Percentiles rank a stretch among this genome's conserved stretches.
Evolutionary conservation across 1,140 invertebrate genomes (phyloP).

Genomic region (Megalonaias nervosa): DNA sequence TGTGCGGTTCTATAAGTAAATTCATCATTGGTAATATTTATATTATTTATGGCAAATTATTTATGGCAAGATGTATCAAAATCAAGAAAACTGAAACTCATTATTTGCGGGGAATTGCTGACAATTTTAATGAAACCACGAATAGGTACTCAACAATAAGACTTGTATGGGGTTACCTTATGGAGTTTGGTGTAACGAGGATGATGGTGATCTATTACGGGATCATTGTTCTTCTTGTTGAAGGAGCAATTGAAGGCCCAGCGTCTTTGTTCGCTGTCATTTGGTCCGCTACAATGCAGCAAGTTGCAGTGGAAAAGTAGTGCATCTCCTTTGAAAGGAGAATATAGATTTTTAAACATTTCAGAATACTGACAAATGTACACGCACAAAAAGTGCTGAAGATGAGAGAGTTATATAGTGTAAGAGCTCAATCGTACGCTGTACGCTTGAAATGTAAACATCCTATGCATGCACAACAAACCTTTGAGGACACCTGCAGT

Average conservation of each 20-base stretch:
- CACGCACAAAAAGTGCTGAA: too few species aligned
- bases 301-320: slow-evolving; percentile 58
- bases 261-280: slow-evolving; percentile 51
- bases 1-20: background rate
- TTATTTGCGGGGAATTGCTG: background rate
- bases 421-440: too few species aligned
- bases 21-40: background rate
- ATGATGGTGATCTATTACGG: slow-evolving; percentile 56
- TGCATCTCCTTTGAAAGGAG: slow-evolving; percentile 43
- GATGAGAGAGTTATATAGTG: too few species aligned
- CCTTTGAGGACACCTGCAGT: too few species aligned
- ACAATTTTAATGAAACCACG: background rate
- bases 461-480: too few species aligned
- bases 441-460: too few species aligned
- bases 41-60: background rate
- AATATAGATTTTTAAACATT: background rate
- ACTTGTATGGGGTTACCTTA: slow-evolving; percentile 42
- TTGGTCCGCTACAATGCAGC: slow-evolving; percentile 55
- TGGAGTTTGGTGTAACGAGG: slow-evolving; percentile 55
- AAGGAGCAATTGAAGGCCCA: slow-evolving; percentile 60
- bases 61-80: background rate
- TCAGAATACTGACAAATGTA: too few species aligned
- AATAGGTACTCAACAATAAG: background rate
- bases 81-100: background rate
- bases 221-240: slow-evolving; percentile 55